Percentiles rank a stretch among this genome's conserved stretches.
Conservation (phyloP, 2,797 vertebrate species). For the Stomatorhinus walkeri region DNA sequence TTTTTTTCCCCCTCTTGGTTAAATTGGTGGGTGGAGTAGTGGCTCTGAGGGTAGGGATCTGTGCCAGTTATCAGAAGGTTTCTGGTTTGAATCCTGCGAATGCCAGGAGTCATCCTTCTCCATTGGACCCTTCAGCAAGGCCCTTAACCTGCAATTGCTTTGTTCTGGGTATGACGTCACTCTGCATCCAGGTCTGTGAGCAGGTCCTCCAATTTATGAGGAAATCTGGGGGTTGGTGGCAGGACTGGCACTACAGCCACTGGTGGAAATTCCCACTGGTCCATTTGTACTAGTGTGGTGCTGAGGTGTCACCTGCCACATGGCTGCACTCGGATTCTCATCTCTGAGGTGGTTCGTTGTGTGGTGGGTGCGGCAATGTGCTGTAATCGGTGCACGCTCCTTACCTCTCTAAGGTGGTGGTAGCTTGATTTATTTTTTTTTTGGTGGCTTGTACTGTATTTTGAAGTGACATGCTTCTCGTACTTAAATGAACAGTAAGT, state of each 20-base stretch:
- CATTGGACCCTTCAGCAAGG: not conserved
- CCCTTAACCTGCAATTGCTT: not conserved
- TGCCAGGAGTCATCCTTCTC: not conserved
- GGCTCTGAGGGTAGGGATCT: not conserved
- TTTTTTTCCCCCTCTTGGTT: not conserved
- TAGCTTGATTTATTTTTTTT: not conserved
- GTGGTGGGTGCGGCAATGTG: not conserved
- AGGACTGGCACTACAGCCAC: not conserved
- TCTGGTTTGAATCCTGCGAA: not conserved
- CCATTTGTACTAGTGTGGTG: not conserved
- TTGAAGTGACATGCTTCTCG: not conserved
- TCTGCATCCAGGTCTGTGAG: not conserved
- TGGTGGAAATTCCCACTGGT: not conserved
- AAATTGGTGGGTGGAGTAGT: not conserved
- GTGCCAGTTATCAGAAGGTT: not conserved
- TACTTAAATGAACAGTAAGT: not conserved
- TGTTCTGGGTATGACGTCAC: not conserved
- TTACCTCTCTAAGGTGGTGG: not conserved
- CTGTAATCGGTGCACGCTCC: not conserved
- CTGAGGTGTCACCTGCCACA: not conserved
- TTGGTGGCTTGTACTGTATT: not conserved
- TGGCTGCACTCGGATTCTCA: not conserved
- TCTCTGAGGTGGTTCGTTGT: not conserved
- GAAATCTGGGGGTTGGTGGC: not conserved
- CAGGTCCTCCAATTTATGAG: not conserved